Evolutionary conservation across 2,888 invertebrate genomes (phyloP).

Genomic region (Stenolophus ochropezus): DNA sequence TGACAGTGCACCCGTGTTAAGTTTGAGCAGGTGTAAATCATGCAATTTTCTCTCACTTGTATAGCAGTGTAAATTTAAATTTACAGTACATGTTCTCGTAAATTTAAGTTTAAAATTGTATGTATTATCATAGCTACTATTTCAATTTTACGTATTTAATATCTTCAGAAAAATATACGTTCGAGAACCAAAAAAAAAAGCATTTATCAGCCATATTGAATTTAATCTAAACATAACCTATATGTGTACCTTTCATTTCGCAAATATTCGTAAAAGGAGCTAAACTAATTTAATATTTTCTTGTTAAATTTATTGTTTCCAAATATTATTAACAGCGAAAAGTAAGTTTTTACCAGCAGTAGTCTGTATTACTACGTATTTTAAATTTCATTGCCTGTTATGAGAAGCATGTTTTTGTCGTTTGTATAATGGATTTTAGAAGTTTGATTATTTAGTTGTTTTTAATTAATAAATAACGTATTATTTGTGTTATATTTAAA

Average conservation of each 20-base stretch:
- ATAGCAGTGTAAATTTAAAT: conserved; percentile 8
- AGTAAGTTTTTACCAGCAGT: conserved; percentile 32
- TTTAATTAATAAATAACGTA: too few relatives aligned
- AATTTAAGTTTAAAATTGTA: conserved; percentile 6
- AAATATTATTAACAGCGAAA: not conserved
- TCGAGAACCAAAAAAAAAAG: not conserved
- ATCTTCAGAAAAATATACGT: conserved; percentile 10
- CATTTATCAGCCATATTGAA: not conserved
- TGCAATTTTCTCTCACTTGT: conserved; percentile 24
- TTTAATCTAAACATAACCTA: not conserved
- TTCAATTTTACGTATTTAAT: not conserved
- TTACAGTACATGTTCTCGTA: not conserved
- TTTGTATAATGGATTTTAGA: not conserved
- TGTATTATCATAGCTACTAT: not conserved
- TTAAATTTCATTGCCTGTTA: not conserved
- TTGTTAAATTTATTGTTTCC: not conserved
- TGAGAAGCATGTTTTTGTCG: not conserved
- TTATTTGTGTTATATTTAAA: too few relatives aligned
- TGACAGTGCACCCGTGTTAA: conserved; percentile 18
- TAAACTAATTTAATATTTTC: too few relatives aligned
- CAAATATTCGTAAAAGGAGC: too few relatives aligned
- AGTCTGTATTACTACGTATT: not conserved
- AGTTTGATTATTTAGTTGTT: too few relatives aligned
- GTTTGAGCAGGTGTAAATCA: conserved; percentile 28
- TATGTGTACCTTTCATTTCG: not conserved